Evolutionary conservation across 2,888 invertebrate genomes (phyloP).

Genomic region (Tolmerus cingulatus): DNA sequence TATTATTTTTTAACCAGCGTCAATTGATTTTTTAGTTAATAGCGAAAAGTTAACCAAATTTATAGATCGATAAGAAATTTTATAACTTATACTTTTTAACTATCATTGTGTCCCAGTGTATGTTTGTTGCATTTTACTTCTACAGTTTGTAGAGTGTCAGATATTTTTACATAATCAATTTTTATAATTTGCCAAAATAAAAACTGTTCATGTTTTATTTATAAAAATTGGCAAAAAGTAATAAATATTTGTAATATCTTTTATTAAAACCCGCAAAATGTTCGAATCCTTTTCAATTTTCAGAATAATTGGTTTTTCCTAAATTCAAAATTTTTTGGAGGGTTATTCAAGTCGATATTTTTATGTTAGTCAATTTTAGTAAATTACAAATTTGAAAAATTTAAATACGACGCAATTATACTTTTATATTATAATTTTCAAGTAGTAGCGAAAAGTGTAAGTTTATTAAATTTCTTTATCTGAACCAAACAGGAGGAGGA

Average conservation of each 20-base stretch:
- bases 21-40: background rate
- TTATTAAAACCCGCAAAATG: background rate
- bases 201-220: background rate
- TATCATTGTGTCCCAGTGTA: background rate
- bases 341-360: too few species aligned
- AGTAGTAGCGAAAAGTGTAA: too few species aligned
- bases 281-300: background rate
- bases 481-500: too few species aligned
- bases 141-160: background rate
- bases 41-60: background rate
- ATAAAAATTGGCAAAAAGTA: background rate
- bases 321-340: too few species aligned
- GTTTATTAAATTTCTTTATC: too few species aligned
- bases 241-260: background rate
- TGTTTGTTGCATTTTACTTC: background rate
- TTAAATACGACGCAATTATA: too few species aligned
- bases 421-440: too few species aligned
- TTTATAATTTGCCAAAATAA: background rate
- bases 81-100: background rate
- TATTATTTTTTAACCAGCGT: background rate
- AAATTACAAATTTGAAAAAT: too few species aligned
- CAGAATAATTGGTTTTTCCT: background rate
- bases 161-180: background rate
- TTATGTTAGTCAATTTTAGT: too few species aligned
- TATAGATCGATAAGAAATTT: background rate